Evolutionary conservation across 2,888 invertebrate genomes (phyloP).

Genomic region (Dexiosoma caninum): DNA sequence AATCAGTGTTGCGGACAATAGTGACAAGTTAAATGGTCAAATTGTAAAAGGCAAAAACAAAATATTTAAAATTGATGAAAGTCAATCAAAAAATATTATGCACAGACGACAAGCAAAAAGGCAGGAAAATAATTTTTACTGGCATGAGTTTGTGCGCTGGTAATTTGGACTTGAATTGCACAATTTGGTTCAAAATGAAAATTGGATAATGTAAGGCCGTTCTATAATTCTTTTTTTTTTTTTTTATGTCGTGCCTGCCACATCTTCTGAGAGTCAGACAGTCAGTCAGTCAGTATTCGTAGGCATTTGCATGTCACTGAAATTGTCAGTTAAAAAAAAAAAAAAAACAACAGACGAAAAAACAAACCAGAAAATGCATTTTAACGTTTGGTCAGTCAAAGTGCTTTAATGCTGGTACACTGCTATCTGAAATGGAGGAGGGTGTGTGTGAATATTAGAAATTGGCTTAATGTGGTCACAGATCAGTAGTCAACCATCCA

Average conservation of each 20-base stretch:
- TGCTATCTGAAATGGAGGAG: background rate
- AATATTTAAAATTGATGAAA: slow-evolving; percentile 53
- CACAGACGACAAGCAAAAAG: background rate
- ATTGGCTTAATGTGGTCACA: slow-evolving; percentile 67
- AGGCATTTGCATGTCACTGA: slow-evolving; percentile 50
- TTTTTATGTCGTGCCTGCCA: background rate
- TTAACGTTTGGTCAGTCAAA: slow-evolving; percentile 11
- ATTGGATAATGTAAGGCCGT: slow-evolving; percentile 55
- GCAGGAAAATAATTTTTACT: slow-evolving; percentile 13
- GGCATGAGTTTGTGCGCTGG: background rate
- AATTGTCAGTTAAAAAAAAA: slow-evolving; percentile 31
- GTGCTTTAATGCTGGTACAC: background rate
- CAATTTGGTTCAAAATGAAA: slow-evolving; percentile 58
- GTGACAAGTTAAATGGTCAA: slow-evolving; percentile 47
- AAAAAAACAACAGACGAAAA: too few relatives aligned
- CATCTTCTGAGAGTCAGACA: slow-evolving; percentile 46
- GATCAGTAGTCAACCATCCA: slow-evolving; percentile 55
- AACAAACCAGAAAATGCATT: slow-evolving; percentile 14
- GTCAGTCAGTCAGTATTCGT: slow-evolving; percentile 13
- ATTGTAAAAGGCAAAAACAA: slow-evolving; percentile 11
- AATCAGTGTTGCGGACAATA: background rate
- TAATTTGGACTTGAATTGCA: slow-evolving; percentile 45
- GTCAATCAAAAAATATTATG: slow-evolving; percentile 44
- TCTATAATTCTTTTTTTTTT: background rate
- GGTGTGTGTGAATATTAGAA: slow-evolving; percentile 49